Evolutionary conservation across 2,797 vertebrate species (phyloP).

Genomic region (Eremophila alpestris): DNA sequence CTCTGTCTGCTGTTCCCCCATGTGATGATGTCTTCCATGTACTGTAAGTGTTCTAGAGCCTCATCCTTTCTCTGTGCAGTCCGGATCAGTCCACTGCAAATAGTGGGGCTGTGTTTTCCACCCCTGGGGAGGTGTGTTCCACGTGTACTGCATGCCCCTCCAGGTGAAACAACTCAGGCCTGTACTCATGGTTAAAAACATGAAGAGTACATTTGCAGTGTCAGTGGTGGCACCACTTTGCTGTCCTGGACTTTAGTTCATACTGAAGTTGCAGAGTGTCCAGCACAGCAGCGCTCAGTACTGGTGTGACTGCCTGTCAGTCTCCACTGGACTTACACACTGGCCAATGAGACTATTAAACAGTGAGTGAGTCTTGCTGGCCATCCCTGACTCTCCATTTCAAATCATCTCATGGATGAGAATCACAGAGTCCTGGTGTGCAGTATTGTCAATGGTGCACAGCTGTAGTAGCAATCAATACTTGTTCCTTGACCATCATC

Average conservation of each 20-base stretch:
- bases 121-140: neutral
- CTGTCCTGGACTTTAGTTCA: neutral
- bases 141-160: too few species aligned
- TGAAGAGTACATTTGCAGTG: neutral
- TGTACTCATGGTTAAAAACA: neutral
- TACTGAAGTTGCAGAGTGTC: neutral
- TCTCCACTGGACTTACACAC: neutral
- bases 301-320: neutral
- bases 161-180: neutral
- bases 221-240: neutral
- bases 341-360: neutral
- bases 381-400: neutral
- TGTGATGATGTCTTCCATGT: rapidly evolving
- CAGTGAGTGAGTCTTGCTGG: neutral
- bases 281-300: rapidly evolving
- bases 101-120: neutral
- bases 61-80: neutral
- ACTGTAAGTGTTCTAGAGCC: neutral
- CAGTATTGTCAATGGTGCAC: rapidly evolving
- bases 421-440: neutral
- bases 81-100: neutral
- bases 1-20: too few species aligned
- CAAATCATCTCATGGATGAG: neutral
- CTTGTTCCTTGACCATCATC: neutral
- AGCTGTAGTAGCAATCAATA: too few species aligned